Conservation (phyloP, 1,140 invertebrate species). For the Drosophila chauvacae region DNA sequence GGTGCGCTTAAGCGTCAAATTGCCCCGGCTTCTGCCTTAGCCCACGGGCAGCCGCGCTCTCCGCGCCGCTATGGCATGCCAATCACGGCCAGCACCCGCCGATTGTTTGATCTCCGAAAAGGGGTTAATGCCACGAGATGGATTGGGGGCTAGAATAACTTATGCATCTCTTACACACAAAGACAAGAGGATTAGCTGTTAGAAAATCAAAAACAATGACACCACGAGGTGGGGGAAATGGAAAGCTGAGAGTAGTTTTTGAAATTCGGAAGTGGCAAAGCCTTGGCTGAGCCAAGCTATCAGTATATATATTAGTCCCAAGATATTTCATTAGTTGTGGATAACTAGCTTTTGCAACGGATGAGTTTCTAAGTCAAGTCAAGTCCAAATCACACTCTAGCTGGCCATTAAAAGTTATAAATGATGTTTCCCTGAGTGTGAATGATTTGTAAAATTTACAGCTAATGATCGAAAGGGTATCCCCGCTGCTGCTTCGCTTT, state of each 20-base stretch:
- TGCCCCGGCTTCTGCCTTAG: conserved; percentile 48
- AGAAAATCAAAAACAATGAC: no score
- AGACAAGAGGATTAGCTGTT: neutral
- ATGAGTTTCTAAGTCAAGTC: neutral
- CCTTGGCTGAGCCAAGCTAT: neutral
- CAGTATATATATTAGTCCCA: neutral
- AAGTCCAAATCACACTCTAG: neutral
- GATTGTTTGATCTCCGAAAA: conserved; percentile 10
- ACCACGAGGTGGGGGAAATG: no score
- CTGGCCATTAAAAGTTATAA: conserved; percentile 5
- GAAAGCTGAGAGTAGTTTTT: neutral
- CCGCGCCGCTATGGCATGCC: conserved; percentile 24
- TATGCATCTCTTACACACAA: neutral
- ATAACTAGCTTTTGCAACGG: neutral
- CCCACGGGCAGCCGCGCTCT: conserved; percentile 10
- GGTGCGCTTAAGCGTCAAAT: conserved; percentile 82
- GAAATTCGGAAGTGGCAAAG: neutral
- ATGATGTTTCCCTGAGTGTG: neutral
- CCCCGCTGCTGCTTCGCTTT: neutral
- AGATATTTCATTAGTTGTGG: neutral
- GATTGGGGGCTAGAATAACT: conserved; percentile 14
- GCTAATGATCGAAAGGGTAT: conserved; percentile 35
- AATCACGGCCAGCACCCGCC: conserved; percentile 15
- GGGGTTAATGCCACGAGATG: conserved; percentile 15
- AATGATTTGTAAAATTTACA: conserved; percentile 1